These are phyloP conservation scores for Heliothis virescens DNA, from an alignment of 1,140 invertebrate species.

Conservation along the genomic window DNA sequence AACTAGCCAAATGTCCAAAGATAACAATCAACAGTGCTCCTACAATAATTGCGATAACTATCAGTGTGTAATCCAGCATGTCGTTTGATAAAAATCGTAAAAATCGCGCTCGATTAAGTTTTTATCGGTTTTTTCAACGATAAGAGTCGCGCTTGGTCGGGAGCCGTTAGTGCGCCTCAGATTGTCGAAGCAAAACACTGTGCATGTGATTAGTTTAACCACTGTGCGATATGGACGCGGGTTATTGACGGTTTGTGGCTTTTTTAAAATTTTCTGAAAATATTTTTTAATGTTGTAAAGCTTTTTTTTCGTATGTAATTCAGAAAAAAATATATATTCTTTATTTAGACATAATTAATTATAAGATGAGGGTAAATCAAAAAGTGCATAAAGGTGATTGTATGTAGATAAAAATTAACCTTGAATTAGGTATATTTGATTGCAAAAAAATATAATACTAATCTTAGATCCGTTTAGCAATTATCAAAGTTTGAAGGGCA, in stretches of 20 bases:
- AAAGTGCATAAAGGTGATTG: too few relatives aligned
- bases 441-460: too few relatives aligned
- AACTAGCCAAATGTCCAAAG: neutral
- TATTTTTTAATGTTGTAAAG: neutral
- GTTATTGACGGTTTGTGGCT: slow-evolving; percentile 9
- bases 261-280: neutral
- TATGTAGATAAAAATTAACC: too few relatives aligned
- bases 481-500: slow-evolving; percentile 13
- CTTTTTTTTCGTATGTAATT: too few relatives aligned
- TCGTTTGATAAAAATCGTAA: slow-evolving; percentile 81
- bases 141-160: slow-evolving; percentile 56
- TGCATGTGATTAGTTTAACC: slow-evolving; percentile 24
- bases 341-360: too few relatives aligned
- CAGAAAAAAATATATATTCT: too few relatives aligned
- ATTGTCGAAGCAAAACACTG: slow-evolving; percentile 36
- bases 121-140: slow-evolving; percentile 65
- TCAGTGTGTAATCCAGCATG: slow-evolving; percentile 82
- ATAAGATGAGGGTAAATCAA: too few relatives aligned
- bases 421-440: too few relatives aligned
- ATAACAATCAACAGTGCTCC: slow-evolving; percentile 42
- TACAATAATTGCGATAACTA: slow-evolving; percentile 73
- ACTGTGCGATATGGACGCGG: slow-evolving; percentile 25
- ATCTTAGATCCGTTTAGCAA: neutral
- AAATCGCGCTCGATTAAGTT: slow-evolving; percentile 79
- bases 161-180: slow-evolving; percentile 55